Conservation (phyloP, 2,888 invertebrate species). For the Carterocephalus palaemon region DNA sequence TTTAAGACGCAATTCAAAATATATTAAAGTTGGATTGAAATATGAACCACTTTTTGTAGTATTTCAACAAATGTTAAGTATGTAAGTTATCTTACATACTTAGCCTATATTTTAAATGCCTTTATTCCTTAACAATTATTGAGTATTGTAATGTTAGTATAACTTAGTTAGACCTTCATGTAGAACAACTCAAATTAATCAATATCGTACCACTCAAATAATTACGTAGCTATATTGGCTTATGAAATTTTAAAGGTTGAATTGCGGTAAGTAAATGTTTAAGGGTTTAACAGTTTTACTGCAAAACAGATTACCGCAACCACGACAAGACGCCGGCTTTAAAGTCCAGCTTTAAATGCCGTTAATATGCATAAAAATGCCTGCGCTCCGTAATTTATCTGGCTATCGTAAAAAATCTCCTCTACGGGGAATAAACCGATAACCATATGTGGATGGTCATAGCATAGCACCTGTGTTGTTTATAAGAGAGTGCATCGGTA, state of each 20-base stretch:
- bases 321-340: constrained; percentile 14
- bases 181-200: no score
- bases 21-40: background rate
- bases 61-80: no score
- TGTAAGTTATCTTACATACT: no score
- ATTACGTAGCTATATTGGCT: no score
- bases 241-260: no score
- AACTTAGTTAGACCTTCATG: no score
- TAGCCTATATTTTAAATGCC: no score
- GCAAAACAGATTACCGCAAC: constrained; percentile 15
- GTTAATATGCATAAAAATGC: constrained; percentile 30
- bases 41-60: background rate
- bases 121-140: no score
- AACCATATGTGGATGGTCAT: constrained; percentile 75
- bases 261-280: background rate
- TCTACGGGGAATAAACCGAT: constrained; percentile 58
- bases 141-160: no score
- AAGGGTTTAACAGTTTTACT: constrained; percentile 5
- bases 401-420: constrained; percentile 57
- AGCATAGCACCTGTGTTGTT: constrained; percentile 77
- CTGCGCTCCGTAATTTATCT: constrained; percentile 45
- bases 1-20: no score
- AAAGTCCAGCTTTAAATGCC: constrained; percentile 23
- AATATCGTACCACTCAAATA: no score
- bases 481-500: constrained; percentile 73